A percentile compares a stretch with the other conserved stretches of the same genome.
These are phyloP conservation scores for Ochropacha duplaris DNA, from an alignment of 2,888 invertebrate genomes.

Conservation along the genomic window DNA sequence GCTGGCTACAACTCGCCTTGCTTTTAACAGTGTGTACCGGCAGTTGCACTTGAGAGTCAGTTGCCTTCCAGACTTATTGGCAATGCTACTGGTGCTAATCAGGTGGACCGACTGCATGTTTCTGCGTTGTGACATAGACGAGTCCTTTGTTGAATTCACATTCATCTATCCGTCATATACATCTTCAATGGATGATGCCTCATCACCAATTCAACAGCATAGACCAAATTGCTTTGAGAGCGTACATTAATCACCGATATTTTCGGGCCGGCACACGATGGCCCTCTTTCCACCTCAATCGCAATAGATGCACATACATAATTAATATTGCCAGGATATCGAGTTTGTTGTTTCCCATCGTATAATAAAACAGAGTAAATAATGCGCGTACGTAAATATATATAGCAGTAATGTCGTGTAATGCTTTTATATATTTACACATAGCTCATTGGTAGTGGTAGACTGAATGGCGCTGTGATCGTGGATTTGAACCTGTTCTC, in stretches of 20 bases:
- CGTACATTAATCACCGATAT: conserved; percentile 26
- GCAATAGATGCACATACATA: conserved; percentile 60
- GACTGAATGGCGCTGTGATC: background rate
- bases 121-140: background rate
- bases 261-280: conserved; percentile 14
- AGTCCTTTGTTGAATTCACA: background rate
- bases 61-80: too few relatives aligned
- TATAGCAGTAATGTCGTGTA: background rate
- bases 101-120: too few relatives aligned
- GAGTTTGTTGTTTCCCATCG: conserved; percentile 18
- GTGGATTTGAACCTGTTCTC: too few relatives aligned
- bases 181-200: conserved; percentile 5
- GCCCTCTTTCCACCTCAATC: conserved; percentile 30
- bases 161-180: background rate
- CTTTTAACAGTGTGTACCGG: too few relatives aligned
- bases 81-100: too few relatives aligned
- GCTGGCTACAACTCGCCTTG: too few relatives aligned
- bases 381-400: background rate
- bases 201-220: conserved; percentile 3
- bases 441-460: background rate
- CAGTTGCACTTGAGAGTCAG: too few relatives aligned
- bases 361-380: conserved; percentile 3
- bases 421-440: background rate
- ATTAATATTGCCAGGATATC: conserved; percentile 41
- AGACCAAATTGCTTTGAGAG: conserved; percentile 2